These are phyloP conservation scores for Onthophagus sagittarius DNA, from an alignment of 2,888 invertebrate genomes.

Conservation along the genomic window DNA sequence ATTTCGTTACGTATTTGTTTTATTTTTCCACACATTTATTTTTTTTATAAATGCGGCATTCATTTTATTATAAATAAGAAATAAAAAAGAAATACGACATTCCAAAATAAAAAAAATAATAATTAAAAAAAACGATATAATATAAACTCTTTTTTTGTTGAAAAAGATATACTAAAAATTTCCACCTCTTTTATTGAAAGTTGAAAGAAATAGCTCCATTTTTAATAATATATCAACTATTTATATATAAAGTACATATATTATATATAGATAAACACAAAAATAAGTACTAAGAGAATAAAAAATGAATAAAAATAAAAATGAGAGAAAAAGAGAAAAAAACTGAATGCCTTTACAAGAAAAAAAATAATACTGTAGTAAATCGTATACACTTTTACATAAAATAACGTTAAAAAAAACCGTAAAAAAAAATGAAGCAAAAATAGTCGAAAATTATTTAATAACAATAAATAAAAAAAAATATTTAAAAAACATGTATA, in stretches of 20 bases:
- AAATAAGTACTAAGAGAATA: conserved; percentile 9
- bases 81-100: neutral
- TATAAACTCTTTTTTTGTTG: neutral
- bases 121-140: neutral
- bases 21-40: too few relatives aligned
- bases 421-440: conserved; percentile 42
- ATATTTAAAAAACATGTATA: conserved; percentile 41
- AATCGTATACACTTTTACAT: conserved; percentile 50
- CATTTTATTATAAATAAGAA: conserved; percentile 13
- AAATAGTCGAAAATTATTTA: conserved; percentile 18
- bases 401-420: conserved; percentile 33
- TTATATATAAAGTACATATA: conserved; percentile 39
- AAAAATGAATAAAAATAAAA: neutral
- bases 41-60: neutral
- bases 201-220: conserved; percentile 38
- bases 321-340: conserved; percentile 31
- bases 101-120: neutral
- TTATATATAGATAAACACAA: conserved; percentile 27
- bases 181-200: conserved; percentile 16
- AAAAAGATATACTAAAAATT: conserved; percentile 33
- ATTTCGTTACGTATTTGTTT: neutral
- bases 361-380: conserved; percentile 46
- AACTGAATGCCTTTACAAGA: conserved; percentile 49
- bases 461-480: conserved; percentile 36
- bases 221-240: conserved; percentile 40